Base-by-base conservation (phyloP, 2,888 invertebrate species). In the Latrodectus elegans region DNA sequence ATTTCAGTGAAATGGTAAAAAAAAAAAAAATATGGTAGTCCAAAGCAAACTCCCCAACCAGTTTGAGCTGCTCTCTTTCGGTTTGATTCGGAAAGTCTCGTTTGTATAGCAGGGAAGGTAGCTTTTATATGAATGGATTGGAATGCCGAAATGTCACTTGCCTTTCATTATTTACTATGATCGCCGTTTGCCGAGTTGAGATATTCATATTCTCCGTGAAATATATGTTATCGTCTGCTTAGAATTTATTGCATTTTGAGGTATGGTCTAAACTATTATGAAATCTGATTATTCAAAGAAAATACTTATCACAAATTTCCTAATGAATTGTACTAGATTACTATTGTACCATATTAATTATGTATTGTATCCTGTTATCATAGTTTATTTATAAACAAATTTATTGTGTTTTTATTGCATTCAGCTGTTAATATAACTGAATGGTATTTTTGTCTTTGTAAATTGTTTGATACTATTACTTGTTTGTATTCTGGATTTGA, bases 61-160 rank as follows among this genome's bases (percentile, higher is more conserved):
- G 81, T 81, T 81, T 26, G 8, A 72, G 52, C 81, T 64, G 73
- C 55, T 65, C 67, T 22, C 53, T 38, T 26, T 81, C 73, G 81
- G 81, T 51, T 67, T 9, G n/a, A 4, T 52, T 67, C 55, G 60
- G 12, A 68, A 8, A 6, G 22, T 12, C 64, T 64, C 38, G 74
- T 53, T 55, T 15, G 11, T 53, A 74, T 26, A 53, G 53, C 12
- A 81, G 73, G 38, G 52, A n/a, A 51, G 73, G 52, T 22, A 60
- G 14, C 22, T n/a, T 15, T 15, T 55, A 17, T 55, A 64, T 76
- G 26, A 22, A 38, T 64, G 72, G 22, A 12, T 4, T 68, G 22
- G 67, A 68, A 68, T 22, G 67, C 26, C 17, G 12, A 22, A 26
- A 26, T 22, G 26, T 68, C 67, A 22, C 12, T 22, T 26, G 60